Percentiles rank a stretch among this genome's conserved stretches.
phyloP scores from a whole-genome alignment of 1,140 invertebrate genomes.

The Thereuonema tuberculata region DNA sequence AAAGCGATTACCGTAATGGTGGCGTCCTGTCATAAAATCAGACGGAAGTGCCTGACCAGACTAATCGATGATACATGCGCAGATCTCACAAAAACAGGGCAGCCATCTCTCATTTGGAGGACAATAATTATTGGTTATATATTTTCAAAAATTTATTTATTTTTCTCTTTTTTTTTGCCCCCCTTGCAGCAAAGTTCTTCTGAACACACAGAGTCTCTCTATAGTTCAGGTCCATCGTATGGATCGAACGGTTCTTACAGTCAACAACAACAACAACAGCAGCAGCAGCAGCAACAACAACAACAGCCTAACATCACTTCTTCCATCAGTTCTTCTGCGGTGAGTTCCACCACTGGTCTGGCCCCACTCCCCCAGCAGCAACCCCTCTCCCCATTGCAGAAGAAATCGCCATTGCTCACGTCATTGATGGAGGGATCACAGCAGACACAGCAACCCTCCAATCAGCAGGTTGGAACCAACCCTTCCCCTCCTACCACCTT shows the following conservation, averaged over 20 bases:
- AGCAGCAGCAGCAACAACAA: too few species aligned
- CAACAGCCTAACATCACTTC: too few species aligned
- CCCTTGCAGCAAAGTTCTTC: constrained; percentile 13
- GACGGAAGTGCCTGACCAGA: too few species aligned
- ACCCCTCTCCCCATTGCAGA: constrained; percentile 26
- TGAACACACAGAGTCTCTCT: constrained; percentile 17
- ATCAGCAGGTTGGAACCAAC: constrained; percentile 15
- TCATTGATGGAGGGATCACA: constrained; percentile 33
- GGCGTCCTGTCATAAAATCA: too few species aligned
- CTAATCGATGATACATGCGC: too few species aligned
- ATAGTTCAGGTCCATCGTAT: constrained; percentile 7
- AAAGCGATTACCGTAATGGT: too few species aligned
- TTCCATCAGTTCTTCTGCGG: constrained; percentile 10
- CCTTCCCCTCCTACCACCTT: too few species aligned
- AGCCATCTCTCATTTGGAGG: too few species aligned
- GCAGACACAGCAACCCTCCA: constrained; percentile 25
- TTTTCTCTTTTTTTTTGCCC: constrained; percentile 7
- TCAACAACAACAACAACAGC: too few species aligned
- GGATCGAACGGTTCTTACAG: background rate
- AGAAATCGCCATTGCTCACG: constrained; percentile 27
- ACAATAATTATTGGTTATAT: too few species aligned
- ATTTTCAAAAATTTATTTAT: too few species aligned
- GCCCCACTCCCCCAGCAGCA: constrained; percentile 11
- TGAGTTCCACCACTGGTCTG: constrained; percentile 7
- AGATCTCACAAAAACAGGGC: too few species aligned